A percentile compares a stretch with the other conserved stretches of the same genome.
phyloP scores from a whole-genome alignment of 2,888 invertebrate genomes.

The Drosophila trichaetosa region DNA sequence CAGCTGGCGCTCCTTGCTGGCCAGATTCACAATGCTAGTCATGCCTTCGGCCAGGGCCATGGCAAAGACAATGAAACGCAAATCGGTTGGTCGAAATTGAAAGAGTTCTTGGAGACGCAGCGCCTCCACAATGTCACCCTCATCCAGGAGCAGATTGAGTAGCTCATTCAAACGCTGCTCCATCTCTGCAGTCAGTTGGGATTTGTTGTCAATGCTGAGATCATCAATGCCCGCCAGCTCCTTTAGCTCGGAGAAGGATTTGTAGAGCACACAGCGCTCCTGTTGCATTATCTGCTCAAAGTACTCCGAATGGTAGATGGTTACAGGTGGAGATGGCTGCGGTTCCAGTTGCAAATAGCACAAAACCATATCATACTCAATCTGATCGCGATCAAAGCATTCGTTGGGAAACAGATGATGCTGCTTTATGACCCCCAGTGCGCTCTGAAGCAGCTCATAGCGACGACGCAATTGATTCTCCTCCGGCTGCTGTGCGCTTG shows the following conservation, averaged over 20 bases:
- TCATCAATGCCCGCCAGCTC: conserved; percentile 84
- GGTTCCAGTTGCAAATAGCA: conserved; percentile 77
- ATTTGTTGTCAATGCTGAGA: conserved; percentile 78
- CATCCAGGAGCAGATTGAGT: conserved; percentile 86
- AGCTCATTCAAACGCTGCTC: conserved; percentile 83
- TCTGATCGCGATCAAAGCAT: conserved; percentile 84
- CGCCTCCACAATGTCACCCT: conserved; percentile 87
- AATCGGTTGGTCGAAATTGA: conserved; percentile 85
- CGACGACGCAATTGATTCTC: conserved; percentile 82
- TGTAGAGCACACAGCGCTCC: conserved; percentile 84
- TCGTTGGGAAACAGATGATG: conserved; percentile 84
- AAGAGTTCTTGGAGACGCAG: conserved; percentile 86
- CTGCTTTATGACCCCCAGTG: conserved; percentile 83
- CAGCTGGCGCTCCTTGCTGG: conserved; percentile 88
- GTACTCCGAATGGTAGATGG: conserved; percentile 84
- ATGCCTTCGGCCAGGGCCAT: conserved; percentile 88
- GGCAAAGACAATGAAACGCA: conserved; percentile 87
- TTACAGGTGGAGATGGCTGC: conserved; percentile 46
- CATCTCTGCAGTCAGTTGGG: conserved; percentile 74
- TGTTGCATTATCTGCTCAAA: conserved; percentile 83
- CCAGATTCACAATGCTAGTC: conserved; percentile 86
- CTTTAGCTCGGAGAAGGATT: conserved; percentile 84
- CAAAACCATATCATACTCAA: conserved; percentile 84
- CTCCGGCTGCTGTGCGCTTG: conserved; percentile 85
- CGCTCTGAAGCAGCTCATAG: conserved; percentile 85